Base-by-base conservation (phyloP, 2,797 vertebrate species). In the Columba guinea region DNA sequence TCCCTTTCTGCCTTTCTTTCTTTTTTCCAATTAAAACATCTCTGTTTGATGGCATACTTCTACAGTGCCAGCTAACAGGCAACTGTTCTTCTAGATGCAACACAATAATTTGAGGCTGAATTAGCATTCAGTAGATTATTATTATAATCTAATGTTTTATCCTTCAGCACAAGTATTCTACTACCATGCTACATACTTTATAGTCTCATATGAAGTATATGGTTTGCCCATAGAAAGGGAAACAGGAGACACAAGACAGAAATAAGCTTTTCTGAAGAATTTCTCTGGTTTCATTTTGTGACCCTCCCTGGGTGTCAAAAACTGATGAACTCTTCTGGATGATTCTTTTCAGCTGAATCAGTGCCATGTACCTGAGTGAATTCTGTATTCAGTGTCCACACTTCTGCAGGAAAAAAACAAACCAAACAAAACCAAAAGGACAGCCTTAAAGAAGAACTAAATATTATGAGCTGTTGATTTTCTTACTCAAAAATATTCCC, bases 31-130 rank as follows among this genome's bases (percentile, higher is more conserved):
- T 59, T 44, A 41, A 75, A 76, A 81, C 32, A 27, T 73, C 15
- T 35, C 30, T 87, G 37, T 71, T 80, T 86, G 69, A 71, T 90
- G 48, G 34, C 41, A 27, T n/a, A 24, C 14, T 71, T n/a, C 4
- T 73, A 23, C 64, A 65, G 32, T 52, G 48, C 85, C 87, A 93
- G 59, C 65, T 84, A 86, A 68, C 52, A 84, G 60, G 46, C 63
- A 80, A 12, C 87, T 91, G 2, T 88, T 88, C 48, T 79, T 93
- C 48, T 44, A 86, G 52, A 77, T n/a, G 28, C 28, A 70, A 94
- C 92, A 59, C 53, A 90, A 5, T 84, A 71, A 83, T 71, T 84
- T 79, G 56, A 89, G 64, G 49, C 41, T 91, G 81, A 94, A 94
- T 87, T 64, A 64, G 51, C 59, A 79, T 73, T 77, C 46, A 32